Conservation (phyloP, 2,888 invertebrate genomes). For the Thera obeliscata region DNA sequence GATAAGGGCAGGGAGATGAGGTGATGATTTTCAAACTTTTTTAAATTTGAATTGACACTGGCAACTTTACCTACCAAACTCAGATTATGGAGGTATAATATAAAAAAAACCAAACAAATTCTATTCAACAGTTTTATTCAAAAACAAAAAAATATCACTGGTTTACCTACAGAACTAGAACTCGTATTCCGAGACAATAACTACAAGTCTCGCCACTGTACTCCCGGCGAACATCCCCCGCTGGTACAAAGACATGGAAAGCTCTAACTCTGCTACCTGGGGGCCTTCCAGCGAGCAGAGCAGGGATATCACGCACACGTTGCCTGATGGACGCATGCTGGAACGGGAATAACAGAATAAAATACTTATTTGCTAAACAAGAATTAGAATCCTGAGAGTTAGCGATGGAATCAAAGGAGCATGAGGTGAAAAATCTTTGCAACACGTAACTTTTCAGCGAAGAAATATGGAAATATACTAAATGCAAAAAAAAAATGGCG, state of each 20-base stretch:
- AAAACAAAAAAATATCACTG: slow-evolving; percentile 33
- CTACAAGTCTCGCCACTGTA: slow-evolving; percentile 92
- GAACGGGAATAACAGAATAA: slow-evolving; percentile 29
- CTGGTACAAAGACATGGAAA: slow-evolving; percentile 93
- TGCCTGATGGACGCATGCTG: slow-evolving; percentile 84
- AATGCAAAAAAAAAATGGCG: no score
- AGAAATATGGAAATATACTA: no score
- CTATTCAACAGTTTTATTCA: slow-evolving; percentile 8
- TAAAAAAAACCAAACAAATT: not conserved
- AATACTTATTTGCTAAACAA: no score
- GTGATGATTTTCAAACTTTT: no score
- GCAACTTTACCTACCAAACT: no score
- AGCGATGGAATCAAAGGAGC: no score
- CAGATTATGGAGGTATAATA: no score
- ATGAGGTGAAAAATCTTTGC: no score
- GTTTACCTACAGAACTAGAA: slow-evolving; percentile 10
- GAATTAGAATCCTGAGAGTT: no score
- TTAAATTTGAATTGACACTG: no score
- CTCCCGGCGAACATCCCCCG: slow-evolving; percentile 90
- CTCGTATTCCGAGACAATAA: slow-evolving; percentile 91
- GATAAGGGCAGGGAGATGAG: no score
- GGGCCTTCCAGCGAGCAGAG: slow-evolving; percentile 91
- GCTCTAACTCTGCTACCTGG: slow-evolving; percentile 94
- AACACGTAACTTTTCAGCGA: no score
- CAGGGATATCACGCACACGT: slow-evolving; percentile 90